These are phyloP conservation scores for Paramormyrops hopkinsi DNA, from an alignment of 2,797 vertebrate genomes.

Conservation along the genomic window DNA sequence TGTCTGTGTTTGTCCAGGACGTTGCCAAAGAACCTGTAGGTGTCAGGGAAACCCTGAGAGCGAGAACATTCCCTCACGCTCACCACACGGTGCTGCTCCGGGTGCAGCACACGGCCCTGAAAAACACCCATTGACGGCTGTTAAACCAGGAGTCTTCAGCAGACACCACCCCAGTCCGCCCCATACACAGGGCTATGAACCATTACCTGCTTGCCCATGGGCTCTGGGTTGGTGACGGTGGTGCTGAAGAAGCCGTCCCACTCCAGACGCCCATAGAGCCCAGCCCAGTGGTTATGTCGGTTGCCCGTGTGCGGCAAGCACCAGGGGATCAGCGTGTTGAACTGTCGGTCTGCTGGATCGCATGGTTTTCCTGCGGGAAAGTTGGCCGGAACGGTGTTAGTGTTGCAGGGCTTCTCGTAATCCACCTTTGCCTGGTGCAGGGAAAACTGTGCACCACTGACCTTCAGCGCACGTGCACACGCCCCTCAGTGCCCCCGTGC, in stretches of 20 bases:
- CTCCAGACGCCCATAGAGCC: constrained; percentile 87
- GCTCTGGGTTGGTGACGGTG: constrained; percentile 93
- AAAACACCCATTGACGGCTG: background rate
- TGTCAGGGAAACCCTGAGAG: constrained; percentile 93
- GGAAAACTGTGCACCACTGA: constrained; percentile 32
- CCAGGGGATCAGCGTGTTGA: constrained; percentile 94
- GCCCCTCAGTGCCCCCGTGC: constrained; percentile 72
- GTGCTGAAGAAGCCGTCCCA: constrained; percentile 99
- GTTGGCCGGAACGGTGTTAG: background rate
- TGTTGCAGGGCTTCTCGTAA: background rate
- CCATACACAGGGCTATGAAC: too few relatives aligned
- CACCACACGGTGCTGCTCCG: constrained; percentile 93
- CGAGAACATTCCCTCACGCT: constrained; percentile 90
- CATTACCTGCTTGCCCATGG: constrained; percentile 92
- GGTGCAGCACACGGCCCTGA: constrained; percentile 67
- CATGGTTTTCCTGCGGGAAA: constrained; percentile 69
- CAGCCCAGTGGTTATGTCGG: constrained; percentile 97
- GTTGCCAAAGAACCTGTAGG: constrained; percentile 91
- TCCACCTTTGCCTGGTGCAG: background rate
- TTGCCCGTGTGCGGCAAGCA: constrained; percentile 95
- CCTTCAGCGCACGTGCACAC: constrained; percentile 88
- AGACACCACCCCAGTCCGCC: background rate
- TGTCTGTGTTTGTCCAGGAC: constrained; percentile 93
- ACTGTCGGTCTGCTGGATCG: constrained; percentile 82
- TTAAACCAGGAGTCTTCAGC: background rate